phyloP scores from a whole-genome alignment of 2,113 vertebrate species.

The Paradisaea rubra region DNA sequence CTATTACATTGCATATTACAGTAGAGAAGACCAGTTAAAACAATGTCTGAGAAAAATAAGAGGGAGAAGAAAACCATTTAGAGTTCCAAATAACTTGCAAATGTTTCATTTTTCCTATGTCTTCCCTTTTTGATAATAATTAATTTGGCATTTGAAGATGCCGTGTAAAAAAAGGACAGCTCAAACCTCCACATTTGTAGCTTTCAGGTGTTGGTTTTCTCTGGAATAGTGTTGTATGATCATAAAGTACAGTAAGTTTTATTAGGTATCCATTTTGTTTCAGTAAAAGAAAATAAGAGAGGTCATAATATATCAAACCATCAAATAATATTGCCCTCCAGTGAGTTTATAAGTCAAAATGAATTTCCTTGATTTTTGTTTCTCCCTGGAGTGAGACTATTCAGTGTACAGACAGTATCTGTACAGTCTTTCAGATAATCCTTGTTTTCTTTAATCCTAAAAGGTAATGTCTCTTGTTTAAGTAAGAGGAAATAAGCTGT shows the following conservation, averaged over 20 bases:
- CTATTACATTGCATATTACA: not conserved
- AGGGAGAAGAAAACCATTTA: not conserved
- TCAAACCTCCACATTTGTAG: not conserved
- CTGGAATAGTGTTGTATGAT: not conserved
- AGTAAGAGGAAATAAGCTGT: not conserved
- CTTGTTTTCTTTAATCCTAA: not conserved
- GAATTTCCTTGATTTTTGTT: not conserved
- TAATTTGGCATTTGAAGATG: not conserved
- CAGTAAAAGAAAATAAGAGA: not conserved
- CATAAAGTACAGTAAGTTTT: not conserved
- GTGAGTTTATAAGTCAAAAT: not conserved
- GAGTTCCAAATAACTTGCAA: not conserved
- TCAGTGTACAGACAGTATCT: not conserved
- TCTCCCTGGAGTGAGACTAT: not conserved
- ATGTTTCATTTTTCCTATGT: not conserved
- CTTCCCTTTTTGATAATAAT: not conserved
- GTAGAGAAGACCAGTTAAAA: not conserved
- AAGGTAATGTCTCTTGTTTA: not conserved
- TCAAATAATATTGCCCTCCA: not conserved
- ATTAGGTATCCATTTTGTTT: not conserved
- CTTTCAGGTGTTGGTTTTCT: not conserved
- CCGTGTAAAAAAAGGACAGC: not conserved
- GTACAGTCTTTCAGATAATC: not conserved
- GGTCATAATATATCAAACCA: not conserved
- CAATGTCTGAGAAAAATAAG: not conserved